phyloP scores from a whole-genome alignment of 2,888 invertebrate genomes.

The Malthinus seriepunctatus region DNA sequence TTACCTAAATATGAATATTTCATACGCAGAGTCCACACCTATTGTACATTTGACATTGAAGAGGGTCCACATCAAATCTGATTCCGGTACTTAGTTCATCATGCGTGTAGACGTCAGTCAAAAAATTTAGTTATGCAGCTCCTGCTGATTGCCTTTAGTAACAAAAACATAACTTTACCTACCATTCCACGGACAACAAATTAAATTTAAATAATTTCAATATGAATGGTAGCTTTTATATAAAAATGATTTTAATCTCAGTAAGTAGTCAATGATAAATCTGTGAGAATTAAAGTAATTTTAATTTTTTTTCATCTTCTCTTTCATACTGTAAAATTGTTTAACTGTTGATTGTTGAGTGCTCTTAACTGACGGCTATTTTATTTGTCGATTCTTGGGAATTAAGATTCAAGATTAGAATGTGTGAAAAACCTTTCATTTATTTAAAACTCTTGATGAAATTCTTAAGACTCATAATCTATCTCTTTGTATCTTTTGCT shows the following conservation, averaged over 20 bases:
- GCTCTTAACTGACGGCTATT: no score
- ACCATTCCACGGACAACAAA: constrained; percentile 6
- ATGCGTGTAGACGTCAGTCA: constrained; percentile 39
- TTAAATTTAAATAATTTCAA: constrained; percentile 4
- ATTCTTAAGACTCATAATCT: no score
- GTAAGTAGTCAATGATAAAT: constrained; percentile 7
- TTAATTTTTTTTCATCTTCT: no score
- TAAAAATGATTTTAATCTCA: constrained; percentile 4
- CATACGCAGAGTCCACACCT: constrained; percentile 51
- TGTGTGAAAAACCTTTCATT: no score
- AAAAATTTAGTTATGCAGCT: constrained; percentile 27
- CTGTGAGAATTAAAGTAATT: not conserved
- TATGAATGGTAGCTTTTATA: constrained; percentile 5
- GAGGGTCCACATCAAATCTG: constrained; percentile 49
- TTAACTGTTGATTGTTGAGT: no score
- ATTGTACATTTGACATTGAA: constrained; percentile 51
- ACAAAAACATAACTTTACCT: constrained; percentile 5
- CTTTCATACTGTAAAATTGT: no score
- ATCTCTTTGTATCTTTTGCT: no score
- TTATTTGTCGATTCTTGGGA: no score
- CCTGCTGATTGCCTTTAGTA: constrained; percentile 23
- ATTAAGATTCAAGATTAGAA: no score
- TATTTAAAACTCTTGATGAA: no score
- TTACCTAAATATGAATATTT: constrained; percentile 47
- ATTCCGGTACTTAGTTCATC: constrained; percentile 40